Conservation (phyloP, 92 coral and sea anemone genomes). For the Paramuricea clavata region DNA sequence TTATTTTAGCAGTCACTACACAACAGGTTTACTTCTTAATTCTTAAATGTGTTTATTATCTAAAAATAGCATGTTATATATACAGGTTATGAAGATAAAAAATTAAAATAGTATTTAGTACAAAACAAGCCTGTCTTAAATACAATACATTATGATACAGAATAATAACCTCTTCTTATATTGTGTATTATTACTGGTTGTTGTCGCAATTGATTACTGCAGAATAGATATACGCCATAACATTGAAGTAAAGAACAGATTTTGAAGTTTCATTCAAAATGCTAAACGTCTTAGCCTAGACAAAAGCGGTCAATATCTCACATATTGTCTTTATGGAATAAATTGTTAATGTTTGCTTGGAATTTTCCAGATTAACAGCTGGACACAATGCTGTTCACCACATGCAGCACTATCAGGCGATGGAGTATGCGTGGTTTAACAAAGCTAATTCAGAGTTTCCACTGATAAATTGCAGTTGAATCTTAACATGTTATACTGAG, state of each 20-base stretch:
- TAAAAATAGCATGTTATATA: no score
- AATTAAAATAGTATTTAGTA: no score
- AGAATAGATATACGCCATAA: background rate
- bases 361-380: slow-evolving; percentile 14
- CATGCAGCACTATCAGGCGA: no score
- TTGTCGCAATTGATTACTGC: background rate
- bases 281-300: background rate
- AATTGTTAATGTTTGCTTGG: background rate
- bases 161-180: no score
- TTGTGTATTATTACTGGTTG: background rate
- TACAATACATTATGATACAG: no score
- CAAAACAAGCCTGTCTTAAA: background rate
- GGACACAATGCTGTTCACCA: background rate
- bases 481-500: no score
- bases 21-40: background rate
- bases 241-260: slow-evolving; percentile 10
- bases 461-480: no score
- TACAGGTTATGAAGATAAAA: background rate
- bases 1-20: background rate
- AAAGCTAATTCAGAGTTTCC: no score
- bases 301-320: background rate
- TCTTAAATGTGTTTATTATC: background rate
- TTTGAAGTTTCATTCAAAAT: slow-evolving; percentile 9
- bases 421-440: no score
- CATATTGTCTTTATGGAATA: background rate